phyloP scores from a whole-genome alignment of 2,888 invertebrate genomes.

The Lysandra bellargus region DNA sequence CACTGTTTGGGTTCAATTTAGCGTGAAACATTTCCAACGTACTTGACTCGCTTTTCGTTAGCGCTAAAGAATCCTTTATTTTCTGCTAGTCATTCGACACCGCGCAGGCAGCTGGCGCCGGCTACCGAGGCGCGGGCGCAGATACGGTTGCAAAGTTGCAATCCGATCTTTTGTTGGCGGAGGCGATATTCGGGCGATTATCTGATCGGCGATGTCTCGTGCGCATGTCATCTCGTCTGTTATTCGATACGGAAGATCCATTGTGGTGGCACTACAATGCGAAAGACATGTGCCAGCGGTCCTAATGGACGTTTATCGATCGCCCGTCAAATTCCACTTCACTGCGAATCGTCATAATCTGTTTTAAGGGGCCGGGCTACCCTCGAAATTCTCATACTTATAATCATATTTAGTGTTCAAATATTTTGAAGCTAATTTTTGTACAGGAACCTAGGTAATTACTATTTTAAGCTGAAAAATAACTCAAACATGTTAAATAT shows the following conservation, averaged over 20 bases:
- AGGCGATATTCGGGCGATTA: conserved; percentile 67
- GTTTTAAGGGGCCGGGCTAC: neutral
- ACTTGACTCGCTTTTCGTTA: conserved; percentile 63
- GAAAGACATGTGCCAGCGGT: conserved; percentile 57
- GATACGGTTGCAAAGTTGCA: conserved; percentile 61
- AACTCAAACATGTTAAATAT: too few relatives aligned
- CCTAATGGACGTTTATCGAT: conserved; percentile 38
- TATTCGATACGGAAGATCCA: conserved; percentile 48
- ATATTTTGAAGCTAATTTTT: too few relatives aligned
- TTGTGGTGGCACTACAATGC: conserved; percentile 67
- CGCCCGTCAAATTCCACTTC: conserved; percentile 31
- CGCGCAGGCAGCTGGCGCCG: conserved; percentile 71
- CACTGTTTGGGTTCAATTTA: conserved; percentile 72
- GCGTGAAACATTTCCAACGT: conserved; percentile 68
- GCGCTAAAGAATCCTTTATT: conserved; percentile 70
- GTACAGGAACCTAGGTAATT: too few relatives aligned
- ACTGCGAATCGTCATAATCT: conserved; percentile 28
- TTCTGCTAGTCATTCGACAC: conserved; percentile 68
- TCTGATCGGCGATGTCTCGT: conserved; percentile 71
- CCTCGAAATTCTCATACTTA: too few relatives aligned
- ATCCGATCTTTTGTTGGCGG: conserved; percentile 75
- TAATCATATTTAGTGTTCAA: too few relatives aligned
- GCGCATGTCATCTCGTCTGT: conserved; percentile 61
- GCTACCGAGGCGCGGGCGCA: conserved; percentile 70
- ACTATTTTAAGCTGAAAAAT: too few relatives aligned